Base-by-base conservation (phyloP, 2,113 vertebrate species). In the Regulus satrapa region DNA sequence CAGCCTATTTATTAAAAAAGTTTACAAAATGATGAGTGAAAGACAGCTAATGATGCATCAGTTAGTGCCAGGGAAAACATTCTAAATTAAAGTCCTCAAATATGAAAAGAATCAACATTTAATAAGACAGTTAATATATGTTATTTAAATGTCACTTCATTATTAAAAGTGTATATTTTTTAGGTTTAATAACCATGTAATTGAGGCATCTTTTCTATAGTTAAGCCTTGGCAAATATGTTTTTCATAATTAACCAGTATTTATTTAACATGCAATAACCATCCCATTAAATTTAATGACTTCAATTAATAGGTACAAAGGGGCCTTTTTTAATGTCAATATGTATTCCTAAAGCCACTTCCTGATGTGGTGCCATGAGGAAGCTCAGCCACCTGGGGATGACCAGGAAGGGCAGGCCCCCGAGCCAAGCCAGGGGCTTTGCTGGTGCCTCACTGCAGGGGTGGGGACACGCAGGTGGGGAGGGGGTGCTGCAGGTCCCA, bases 241-340 rank as follows among this genome's bases (percentile, higher is more conserved):
- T 97, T 97, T 98, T 97, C 97, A 96, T 98, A 97, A 98, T 98
- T 97, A 98, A 96, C 89, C 96, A 88, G 97, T 97, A 97, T 98
- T 98, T 98, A 97, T 96, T 98, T 98, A 97, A 97, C 88, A 36
- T 96, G 97, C 86, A 98, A 96, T 97, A 97, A 97, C 97, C 89
- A 85, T 96, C 91, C 94, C 94, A 97, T 98, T 98, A 97, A 97
- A 98, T 97, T 97, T 97, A 98, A 98, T 96, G 88, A 97, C 95
- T 97, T 96, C 96, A 96, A 97, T 96, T 97, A 97, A 94, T 97
- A 97, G 78, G 74, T 96, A 93, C 55, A 91, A 89, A 97, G 63
- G 76, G 92, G 83, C 62, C 41, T 84, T 95, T 95, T 93, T 96
- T 97, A 94, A 95, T 89, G 81, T 89, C 83, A 94, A 87, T 91